Evolutionary conservation across 2,797 vertebrate species (phyloP).

Genomic region (Acanthopagrus latus): DNA sequence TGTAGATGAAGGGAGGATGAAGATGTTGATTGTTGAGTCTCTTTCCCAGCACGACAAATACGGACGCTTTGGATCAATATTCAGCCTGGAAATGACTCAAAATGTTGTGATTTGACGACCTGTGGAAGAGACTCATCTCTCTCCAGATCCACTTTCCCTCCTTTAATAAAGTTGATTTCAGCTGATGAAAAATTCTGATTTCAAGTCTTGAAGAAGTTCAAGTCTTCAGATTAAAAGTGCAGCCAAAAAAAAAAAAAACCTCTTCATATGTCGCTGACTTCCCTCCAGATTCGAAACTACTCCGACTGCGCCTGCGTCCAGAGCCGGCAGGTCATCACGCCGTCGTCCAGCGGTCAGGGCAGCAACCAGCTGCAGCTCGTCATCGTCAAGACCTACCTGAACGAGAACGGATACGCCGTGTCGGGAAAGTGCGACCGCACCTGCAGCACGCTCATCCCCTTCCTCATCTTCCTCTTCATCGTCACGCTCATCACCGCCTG

Average conservation of each 20-base stretch:
- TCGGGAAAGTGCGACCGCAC: conserved; percentile 94
- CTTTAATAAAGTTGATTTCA: too few relatives aligned
- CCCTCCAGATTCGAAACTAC: conserved; percentile 92
- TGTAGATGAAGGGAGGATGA: too few relatives aligned
- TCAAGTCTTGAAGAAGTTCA: not conserved
- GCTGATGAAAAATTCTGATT: not conserved
- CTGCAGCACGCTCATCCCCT: conserved; percentile 96
- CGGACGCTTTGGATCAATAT: too few relatives aligned
- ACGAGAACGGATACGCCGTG: conserved; percentile 94
- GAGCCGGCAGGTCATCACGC: conserved; percentile 96
- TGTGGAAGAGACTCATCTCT: too few relatives aligned
- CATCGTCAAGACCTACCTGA: conserved; percentile 97
- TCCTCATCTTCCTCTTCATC: conserved; percentile 97
- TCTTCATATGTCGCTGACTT: rapidly evolving
- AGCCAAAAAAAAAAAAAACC: too few relatives aligned
- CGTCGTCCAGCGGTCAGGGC: conserved; percentile 89
- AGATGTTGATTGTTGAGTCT: too few relatives aligned
- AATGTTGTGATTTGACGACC: too few relatives aligned
- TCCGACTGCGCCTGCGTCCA: conserved; percentile 97
- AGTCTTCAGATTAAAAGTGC: not conserved
- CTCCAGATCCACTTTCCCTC: too few relatives aligned
- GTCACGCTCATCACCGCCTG: conserved; percentile 98
- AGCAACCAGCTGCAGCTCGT: conserved; percentile 93
- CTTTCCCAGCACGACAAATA: too few relatives aligned
- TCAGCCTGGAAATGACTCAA: too few relatives aligned